Base-by-base conservation (phyloP, 2,797 vertebrate species). In the Psittacula derbiana region DNA sequence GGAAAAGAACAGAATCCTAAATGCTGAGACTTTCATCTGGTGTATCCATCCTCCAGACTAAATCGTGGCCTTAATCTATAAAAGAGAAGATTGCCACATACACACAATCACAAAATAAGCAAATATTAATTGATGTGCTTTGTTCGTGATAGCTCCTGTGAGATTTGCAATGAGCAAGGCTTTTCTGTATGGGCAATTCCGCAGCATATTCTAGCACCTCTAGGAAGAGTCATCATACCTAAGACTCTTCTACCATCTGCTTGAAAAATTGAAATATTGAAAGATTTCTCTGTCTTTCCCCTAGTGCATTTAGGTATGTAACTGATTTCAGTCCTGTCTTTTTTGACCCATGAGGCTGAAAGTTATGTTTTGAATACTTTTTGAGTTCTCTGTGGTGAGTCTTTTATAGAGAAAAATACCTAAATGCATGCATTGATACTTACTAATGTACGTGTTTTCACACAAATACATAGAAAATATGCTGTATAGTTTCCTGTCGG, bases 171-270 rank as follows among this genome's bases (percentile, higher is more conserved):
- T 94, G 97, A 97, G 92, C 94, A 95, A 97, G 92, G 80, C 50
- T 97, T 94, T 94, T 93, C 95, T 95, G 74, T 96, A 91, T 73
- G 43, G 92, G 95, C 86, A 96, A 96, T 97, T 97, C 93, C 9
- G 12, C 90, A 96, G 82, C 97, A 97, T 97, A 97, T 97, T 96
- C 67, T 95, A 93, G 70, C 93, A 93, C 79, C 95, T 94, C 88
- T 92, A 95, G 94, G 91, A 97, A 96, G 86, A 97, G 90, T 94
- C 94, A 95, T 97, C 80, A 65, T 85, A 72, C 88, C 33, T 95
- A 97, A 97, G 81, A 95, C 86, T 75, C 97, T 97, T 96, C 80
- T 90, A 86, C 97, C 97, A 98, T 98, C 97, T 98, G 97, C 81
- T 94, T 84, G 57, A 72, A 95, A 96, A 97, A 95, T 81, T 83